phyloP scores from a whole-genome alignment of 2,797 vertebrate genomes.

The Rhynchonycteris naso region DNA sequence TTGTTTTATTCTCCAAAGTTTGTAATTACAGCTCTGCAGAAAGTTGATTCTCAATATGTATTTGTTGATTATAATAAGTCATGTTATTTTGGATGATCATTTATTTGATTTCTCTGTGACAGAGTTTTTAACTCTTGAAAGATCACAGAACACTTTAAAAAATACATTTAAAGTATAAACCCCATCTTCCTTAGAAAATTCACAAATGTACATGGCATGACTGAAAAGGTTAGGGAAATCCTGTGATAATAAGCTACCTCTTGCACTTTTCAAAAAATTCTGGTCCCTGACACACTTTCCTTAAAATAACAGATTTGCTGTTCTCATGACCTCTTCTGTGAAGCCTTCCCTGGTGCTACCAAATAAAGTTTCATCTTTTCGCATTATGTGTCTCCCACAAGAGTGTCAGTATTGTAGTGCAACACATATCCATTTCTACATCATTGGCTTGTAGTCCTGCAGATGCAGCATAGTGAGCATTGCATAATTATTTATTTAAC shows the following conservation, averaged over 20 bases:
- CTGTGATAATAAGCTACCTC: background rate
- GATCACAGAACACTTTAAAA: background rate
- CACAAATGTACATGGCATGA: background rate
- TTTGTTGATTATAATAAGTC: conserved; percentile 27
- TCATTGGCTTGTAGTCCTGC: background rate
- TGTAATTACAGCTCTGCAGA: background rate
- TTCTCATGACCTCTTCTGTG: background rate
- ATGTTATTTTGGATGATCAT: background rate
- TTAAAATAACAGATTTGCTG: background rate
- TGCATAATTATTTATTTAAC: background rate
- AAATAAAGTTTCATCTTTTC: background rate
- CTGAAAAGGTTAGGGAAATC: background rate
- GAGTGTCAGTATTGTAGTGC: background rate
- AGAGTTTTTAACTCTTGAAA: conserved; percentile 15
- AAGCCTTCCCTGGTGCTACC: background rate
- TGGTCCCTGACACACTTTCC: background rate
- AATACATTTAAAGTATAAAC: background rate
- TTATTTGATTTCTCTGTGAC: background rate
- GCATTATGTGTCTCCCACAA: background rate
- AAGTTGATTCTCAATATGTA: conserved; percentile 5
- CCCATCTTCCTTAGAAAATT: background rate
- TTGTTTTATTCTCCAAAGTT: background rate
- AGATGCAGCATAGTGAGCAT: background rate
- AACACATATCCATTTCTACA: background rate
- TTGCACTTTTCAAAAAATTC: background rate